Conservation (phyloP, 2,797 vertebrate species). For the Myripristis murdjan region DNA sequence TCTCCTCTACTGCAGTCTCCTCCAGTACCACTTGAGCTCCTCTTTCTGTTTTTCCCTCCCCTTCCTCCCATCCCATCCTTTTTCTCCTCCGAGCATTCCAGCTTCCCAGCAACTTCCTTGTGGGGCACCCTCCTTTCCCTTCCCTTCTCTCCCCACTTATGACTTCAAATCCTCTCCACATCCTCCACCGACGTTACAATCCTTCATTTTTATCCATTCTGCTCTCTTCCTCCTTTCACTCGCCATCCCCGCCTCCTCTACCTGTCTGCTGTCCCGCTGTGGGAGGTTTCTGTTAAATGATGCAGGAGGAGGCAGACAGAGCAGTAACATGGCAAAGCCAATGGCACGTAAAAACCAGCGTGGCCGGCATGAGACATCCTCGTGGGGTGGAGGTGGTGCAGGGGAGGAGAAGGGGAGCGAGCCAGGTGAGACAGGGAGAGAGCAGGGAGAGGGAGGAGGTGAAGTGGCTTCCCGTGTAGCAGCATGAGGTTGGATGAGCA, state of each 20-base stretch:
- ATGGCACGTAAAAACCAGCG: conserved; percentile 80
- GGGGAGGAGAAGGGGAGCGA: conserved; percentile 34
- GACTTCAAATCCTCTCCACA: conserved; percentile 41
- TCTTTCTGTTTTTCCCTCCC: neutral
- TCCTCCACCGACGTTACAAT: conserved; percentile 14
- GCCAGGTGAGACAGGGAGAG: conserved; percentile 31
- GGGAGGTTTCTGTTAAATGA: conserved; percentile 83
- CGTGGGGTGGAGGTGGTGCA: conserved; percentile 55
- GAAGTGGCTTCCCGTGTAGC: too few species aligned
- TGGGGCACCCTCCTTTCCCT: neutral
- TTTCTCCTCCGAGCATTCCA: neutral
- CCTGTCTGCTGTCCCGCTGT: conserved; percentile 70
- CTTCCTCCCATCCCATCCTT: neutral
- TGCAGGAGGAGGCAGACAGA: conserved; percentile 80
- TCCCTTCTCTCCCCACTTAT: conserved; percentile 10
- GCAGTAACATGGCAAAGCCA: conserved; percentile 78
- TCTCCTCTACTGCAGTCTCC: neutral
- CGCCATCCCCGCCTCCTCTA: conserved; percentile 46
- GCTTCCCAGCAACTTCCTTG: neutral
- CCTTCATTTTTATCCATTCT: too few species aligned
- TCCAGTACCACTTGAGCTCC: too few species aligned
- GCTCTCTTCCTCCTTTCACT: conserved; percentile 33
- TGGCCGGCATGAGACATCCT: conserved; percentile 72
- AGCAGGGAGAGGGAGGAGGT: conserved; percentile 1
- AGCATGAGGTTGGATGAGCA: too few species aligned